A percentile compares a stretch with the other conserved stretches of the same genome.
Conservation (phyloP, 2,888 invertebrate genomes). For the Hypolimnas misippus region DNA sequence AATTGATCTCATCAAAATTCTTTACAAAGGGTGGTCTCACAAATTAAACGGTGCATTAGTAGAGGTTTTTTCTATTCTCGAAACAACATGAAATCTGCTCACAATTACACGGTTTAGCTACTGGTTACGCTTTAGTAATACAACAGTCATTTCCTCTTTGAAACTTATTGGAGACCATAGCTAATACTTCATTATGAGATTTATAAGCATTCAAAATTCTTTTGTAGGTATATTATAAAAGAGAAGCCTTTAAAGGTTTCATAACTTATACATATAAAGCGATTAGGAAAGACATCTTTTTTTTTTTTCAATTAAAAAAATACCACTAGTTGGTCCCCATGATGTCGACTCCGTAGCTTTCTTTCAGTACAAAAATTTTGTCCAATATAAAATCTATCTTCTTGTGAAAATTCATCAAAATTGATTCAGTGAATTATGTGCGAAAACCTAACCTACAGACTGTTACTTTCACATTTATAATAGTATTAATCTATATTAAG, state of each 20-base stretch:
- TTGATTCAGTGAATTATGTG: too few species aligned
- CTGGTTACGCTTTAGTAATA: slow-evolving; percentile 55
- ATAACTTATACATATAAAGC: slow-evolving; percentile 3
- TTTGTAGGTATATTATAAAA: slow-evolving; percentile 6
- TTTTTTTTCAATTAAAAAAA: too few species aligned
- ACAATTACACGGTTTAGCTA: slow-evolving; percentile 59
- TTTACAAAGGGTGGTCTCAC: slow-evolving; percentile 45
- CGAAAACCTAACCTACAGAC: too few species aligned
- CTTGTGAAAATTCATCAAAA: too few species aligned
- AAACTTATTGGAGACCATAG: slow-evolving; percentile 28
- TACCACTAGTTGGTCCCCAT: too few species aligned
- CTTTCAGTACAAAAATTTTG: too few species aligned
- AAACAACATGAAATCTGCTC: slow-evolving; percentile 64
- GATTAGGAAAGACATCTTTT: not conserved
- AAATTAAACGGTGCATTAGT: slow-evolving; percentile 43
- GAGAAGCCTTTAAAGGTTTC: not conserved
- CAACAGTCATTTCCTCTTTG: slow-evolving; percentile 70
- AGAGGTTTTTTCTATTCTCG: slow-evolving; percentile 46
- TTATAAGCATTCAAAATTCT: slow-evolving; percentile 16
- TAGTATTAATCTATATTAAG: too few species aligned
- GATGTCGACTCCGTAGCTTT: too few species aligned
- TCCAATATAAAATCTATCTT: too few species aligned
- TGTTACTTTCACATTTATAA: too few species aligned
- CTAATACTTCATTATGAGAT: slow-evolving; percentile 29
- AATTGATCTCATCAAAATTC: slow-evolving; percentile 32